Percentiles rank a stretch among this genome's conserved stretches.
Evolutionary conservation across 2,888 invertebrate genomes (phyloP).

Genomic region (Plebejus anna): DNA sequence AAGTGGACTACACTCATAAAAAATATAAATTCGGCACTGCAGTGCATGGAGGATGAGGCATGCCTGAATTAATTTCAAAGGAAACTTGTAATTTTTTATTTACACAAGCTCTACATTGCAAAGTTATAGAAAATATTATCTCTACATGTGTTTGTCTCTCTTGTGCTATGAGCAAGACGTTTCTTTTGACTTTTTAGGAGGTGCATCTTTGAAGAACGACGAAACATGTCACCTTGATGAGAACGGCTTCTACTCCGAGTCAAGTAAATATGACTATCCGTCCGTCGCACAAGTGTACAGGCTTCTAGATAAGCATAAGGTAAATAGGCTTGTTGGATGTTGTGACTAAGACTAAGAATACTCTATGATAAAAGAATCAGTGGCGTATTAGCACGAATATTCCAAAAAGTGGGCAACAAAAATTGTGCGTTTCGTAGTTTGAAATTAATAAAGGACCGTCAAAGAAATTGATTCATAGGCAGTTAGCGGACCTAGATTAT

Average conservation of each 20-base stretch:
- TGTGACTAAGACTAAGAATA: not conserved
- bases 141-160: too few species aligned
- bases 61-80: too few species aligned
- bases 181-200: conserved; percentile 59
- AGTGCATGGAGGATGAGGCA: too few species aligned
- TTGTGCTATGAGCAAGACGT: too few species aligned
- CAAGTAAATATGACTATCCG: conserved; percentile 87
- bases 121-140: too few species aligned
- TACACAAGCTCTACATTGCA: too few species aligned
- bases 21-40: too few species aligned
- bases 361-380: not conserved
- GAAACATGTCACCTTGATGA: conserved; percentile 84
- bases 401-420: not conserved
- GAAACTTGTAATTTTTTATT: too few species aligned
- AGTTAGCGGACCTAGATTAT: too few species aligned
- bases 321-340: conserved; percentile 43
- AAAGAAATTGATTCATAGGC: too few species aligned
- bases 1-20: too few species aligned
- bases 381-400: not conserved
- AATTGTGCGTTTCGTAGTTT: not conserved
- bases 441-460: not conserved
- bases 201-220: conserved; percentile 83
- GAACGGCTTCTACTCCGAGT: conserved; percentile 82
- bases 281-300: conserved; percentile 88
- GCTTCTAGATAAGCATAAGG: conserved; percentile 84